phyloP scores from a whole-genome alignment of 1,140 invertebrate genomes.

The Neodiprion fabricii region DNA sequence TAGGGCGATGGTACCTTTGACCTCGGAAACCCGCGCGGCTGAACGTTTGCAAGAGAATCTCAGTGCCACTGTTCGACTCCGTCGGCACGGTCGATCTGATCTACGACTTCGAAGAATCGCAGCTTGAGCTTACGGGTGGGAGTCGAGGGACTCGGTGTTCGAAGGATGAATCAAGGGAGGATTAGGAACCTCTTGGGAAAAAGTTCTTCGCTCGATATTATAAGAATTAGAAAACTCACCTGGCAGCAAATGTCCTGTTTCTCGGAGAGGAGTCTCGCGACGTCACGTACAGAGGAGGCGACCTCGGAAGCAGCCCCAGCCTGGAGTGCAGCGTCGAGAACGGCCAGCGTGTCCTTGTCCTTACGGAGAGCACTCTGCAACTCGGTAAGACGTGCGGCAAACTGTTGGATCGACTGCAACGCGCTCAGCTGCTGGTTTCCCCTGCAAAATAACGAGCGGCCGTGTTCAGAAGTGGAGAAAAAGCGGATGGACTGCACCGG shows the following conservation, averaged over 20 bases:
- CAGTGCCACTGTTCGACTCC: no score
- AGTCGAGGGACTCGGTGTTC: no score
- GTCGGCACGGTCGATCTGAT: no score
- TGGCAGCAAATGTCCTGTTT: slow-evolving; percentile 62
- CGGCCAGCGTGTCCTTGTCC: slow-evolving; percentile 69
- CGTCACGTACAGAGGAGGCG: slow-evolving; percentile 70
- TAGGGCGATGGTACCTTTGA: slow-evolving; percentile 15
- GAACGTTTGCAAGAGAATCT: background rate
- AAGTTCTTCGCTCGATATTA: no score
- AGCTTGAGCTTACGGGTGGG: no score
- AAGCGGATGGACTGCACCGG: background rate
- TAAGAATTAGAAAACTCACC: slow-evolving; percentile 34
- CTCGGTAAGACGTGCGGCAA: slow-evolving; percentile 68
- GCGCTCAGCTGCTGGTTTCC: slow-evolving; percentile 60
- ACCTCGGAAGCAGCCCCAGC: slow-evolving; percentile 67
- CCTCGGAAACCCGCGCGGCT: background rate
- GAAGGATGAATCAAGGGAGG: no score
- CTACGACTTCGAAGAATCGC: no score
- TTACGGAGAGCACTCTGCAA: slow-evolving; percentile 68
- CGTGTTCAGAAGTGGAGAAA: background rate
- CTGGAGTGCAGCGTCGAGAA: slow-evolving; percentile 68
- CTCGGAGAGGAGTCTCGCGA: slow-evolving; percentile 74
- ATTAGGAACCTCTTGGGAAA: no score
- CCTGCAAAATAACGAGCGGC: slow-evolving; percentile 48
- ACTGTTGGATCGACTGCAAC: slow-evolving; percentile 69